Evolutionary conservation across 2,797 vertebrate species (phyloP), one percentile per base, ranked within the genome.

Genomic region (Urocyon cinereoargenteus): DNA sequence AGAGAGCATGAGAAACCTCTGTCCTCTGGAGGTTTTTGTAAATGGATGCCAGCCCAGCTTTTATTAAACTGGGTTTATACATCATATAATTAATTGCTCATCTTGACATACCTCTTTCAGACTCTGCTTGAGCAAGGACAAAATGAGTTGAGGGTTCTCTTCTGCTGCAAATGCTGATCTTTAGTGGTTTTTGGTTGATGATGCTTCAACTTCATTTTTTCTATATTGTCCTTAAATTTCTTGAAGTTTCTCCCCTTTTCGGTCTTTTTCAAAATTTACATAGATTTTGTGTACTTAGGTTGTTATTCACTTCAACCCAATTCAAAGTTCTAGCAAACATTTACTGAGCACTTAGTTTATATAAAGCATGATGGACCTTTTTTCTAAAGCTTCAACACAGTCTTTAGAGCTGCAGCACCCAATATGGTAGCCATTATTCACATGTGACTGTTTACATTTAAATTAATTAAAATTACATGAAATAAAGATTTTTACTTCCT

Each of bases 21-120:
- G 51, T 83, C 51, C 40, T 86, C 87, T 84, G 28, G 88, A 86
- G 51, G 57, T 15, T 90, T 93, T 92, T 86, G 18, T 94, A 93
- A 92, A 55, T 40, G 34, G n/a, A 77, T 62, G 66, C 92, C 62
- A 85, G 62, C 53, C 72, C 16, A 73, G 82, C 4, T 57, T 93
- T 86, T 61, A 62, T 28, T 77, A 86, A 85, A 28, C 14, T 64
- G 34, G 45, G 73, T 77, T 68, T 95, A 16, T 36, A 73, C 2
- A 1, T 49, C 34, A 62, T 45, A 18, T 88, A 36, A 77, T 92
- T 88, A 36, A 77, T 92, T 59, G 57, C 16, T 12, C 3, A 19
- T 49, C 45, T 82, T 82, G 70, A 40, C 2, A 5, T 21, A n/a
- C 24, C 21, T 55, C 77, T 83, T 91, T 83, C 45, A 45, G 78